phyloP scores from a whole-genome alignment of 2,113 vertebrate genomes.

The Osmerus mordax region DNA sequence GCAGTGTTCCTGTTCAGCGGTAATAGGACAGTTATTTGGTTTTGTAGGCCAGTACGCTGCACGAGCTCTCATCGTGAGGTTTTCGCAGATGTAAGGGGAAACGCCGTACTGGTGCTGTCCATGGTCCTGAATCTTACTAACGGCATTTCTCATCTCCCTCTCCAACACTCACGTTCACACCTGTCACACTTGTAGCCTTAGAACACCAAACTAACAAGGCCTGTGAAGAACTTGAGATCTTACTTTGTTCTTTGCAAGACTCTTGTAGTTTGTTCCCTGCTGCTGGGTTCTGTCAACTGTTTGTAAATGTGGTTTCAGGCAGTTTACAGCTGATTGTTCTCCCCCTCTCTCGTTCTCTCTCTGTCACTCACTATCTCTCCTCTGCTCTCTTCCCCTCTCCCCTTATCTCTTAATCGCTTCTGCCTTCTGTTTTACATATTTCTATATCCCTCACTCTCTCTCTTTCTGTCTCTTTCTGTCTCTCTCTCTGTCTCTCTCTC shows the following conservation, averaged over 20 bases:
- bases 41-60: not conserved
- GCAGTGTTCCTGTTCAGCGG: no score
- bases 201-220: no score
- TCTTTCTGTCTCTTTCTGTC: not conserved
- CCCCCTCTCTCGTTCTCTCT: slow-evolving; percentile 4
- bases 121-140: slow-evolving; percentile 39
- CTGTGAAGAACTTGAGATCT: no score
- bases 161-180: no score
- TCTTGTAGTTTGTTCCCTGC: no score
- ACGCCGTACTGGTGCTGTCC: slow-evolving; percentile 22
- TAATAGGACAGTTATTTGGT: slow-evolving; percentile 15
- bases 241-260: no score
- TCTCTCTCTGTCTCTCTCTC: not conserved
- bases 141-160: not conserved
- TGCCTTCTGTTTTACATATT: not conserved
- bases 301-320: no score
- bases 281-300: no score
- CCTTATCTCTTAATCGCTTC: no score
- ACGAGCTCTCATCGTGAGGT: not conserved
- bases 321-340: not conserved
- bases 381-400: not conserved
- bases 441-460: not conserved
- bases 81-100: no score
- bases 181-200: no score
- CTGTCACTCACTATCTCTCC: not conserved